Base-by-base conservation (phyloP, 2,797 vertebrate species). In the Ctenopoma kingsleyae region DNA sequence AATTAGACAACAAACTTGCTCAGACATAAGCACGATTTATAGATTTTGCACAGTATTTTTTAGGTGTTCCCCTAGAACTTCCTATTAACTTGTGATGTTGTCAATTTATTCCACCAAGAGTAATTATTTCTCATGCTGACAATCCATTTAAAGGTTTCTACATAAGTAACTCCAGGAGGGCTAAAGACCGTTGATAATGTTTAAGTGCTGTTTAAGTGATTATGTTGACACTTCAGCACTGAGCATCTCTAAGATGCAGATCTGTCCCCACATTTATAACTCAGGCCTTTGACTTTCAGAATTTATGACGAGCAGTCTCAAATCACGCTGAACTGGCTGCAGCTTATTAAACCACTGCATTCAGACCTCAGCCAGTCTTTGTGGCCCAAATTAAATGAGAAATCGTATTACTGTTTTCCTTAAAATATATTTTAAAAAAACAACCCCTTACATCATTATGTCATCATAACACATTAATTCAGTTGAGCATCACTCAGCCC, bases 401-500 rank as follows among this genome's bases (percentile, higher is more conserved):
- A 8, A 0, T n/a, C 11, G 2, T 32, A 32, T 32, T n/a, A 40
- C 13, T 20, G 19, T 43, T 43, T 40, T 6, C 38, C 6, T 41
- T 41, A 16, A 40, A 41, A n/a, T 13, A 36, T 19, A 38, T n/a
- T n/a, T n/a, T n/a, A n/a, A n/a, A 35, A 52, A 36, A 44, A 53
- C 25, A 23, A 38, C 11, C 19, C n/a, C n/a, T 4, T 3, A n/a
- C 7, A 17, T 32, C 15, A 43, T n/a, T 8, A 38, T 20, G 17
- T 27, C 25, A 19, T 40, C 15, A 40, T 15, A 47, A 43, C 2
- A 64, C 3, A 43, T 35, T 40, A 1, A 25, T 40, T 53, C 2
- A 59, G 44, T 59, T n/a, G 58, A 70, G 69, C 48, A 67, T 71
- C 44, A 5, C 71, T 86, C 78, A 84, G 78, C 49, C 74, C 76